Evolutionary conservation across 2,888 invertebrate genomes (phyloP).

Genomic region (Deilephila elpenor): DNA sequence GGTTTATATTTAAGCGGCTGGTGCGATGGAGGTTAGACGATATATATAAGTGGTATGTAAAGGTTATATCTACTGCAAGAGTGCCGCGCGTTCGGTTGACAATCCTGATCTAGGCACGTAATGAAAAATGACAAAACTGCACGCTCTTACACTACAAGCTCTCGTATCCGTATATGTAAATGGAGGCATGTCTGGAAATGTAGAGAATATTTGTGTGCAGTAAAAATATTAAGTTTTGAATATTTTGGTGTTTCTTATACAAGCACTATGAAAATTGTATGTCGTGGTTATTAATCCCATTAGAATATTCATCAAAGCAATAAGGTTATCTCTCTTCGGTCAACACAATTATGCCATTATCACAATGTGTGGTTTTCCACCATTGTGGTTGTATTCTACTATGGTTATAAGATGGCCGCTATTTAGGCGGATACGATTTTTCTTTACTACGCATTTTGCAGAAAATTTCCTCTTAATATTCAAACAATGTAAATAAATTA

Average conservation of each 20-base stretch:
- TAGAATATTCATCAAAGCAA: too few relatives aligned
- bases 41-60: slow-evolving; percentile 44
- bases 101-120: slow-evolving; percentile 88
- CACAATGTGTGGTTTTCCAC: too few relatives aligned
- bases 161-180: slow-evolving; percentile 39
- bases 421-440: too few relatives aligned
- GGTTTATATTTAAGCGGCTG: slow-evolving; percentile 36
- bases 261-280: too few relatives aligned
- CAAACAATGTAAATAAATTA: neutral
- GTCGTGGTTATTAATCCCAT: too few relatives aligned
- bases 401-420: too few relatives aligned
- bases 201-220: neutral
- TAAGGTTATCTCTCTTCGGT: too few relatives aligned
- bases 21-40: slow-evolving; percentile 19
- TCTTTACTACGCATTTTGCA: too few relatives aligned
- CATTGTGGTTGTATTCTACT: too few relatives aligned
- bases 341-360: too few relatives aligned
- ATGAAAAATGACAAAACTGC: slow-evolving; percentile 87
- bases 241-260: too few relatives aligned
- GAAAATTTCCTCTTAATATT: too few relatives aligned
- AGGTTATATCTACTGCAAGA: slow-evolving; percentile 56
- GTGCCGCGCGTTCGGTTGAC: slow-evolving; percentile 70
- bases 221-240: neutral
- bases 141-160: slow-evolving; percentile 51
- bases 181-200: neutral